phyloP scores from a whole-genome alignment of 2,113 vertebrate genomes.

The Mellivora capensis region DNA sequence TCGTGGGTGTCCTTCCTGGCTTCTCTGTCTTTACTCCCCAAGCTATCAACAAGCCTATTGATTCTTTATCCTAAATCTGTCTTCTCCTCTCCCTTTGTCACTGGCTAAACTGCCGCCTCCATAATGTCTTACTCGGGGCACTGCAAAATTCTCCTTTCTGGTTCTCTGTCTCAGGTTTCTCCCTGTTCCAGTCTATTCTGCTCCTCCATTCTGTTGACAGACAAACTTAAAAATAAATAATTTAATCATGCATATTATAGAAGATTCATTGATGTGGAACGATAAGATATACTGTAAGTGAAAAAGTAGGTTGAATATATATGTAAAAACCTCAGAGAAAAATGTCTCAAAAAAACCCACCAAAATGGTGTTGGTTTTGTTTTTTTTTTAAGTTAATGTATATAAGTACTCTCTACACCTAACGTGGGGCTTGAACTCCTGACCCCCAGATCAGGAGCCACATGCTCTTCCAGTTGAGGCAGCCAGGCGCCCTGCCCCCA shows the following conservation, averaged over 20 bases:
- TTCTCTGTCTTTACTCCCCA: neutral
- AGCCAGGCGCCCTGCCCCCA: neutral
- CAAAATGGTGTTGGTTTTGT: too few species aligned
- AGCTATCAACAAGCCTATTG: neutral
- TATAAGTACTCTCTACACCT: neutral
- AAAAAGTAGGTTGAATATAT: neutral
- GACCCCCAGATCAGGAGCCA: neutral
- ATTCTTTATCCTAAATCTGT: neutral
- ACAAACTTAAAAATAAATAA: neutral
- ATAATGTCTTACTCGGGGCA: neutral
- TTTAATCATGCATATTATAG: neutral
- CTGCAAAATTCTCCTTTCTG: neutral
- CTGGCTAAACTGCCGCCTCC: neutral
- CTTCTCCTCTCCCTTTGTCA: neutral
- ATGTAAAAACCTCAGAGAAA: neutral
- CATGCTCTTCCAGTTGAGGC: neutral
- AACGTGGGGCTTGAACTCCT: neutral
- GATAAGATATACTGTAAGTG: neutral
- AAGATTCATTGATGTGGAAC: neutral
- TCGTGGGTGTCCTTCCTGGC: neutral
- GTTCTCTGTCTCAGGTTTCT: neutral
- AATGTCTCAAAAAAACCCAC: neutral
- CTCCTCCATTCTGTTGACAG: conserved; percentile 30
- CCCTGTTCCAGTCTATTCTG: neutral
- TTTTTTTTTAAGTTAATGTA: neutral